Evolutionary conservation across 35 echinoderm and acorn worm species (phyloP).

Genomic region (Nesometra sesokonis): DNA sequence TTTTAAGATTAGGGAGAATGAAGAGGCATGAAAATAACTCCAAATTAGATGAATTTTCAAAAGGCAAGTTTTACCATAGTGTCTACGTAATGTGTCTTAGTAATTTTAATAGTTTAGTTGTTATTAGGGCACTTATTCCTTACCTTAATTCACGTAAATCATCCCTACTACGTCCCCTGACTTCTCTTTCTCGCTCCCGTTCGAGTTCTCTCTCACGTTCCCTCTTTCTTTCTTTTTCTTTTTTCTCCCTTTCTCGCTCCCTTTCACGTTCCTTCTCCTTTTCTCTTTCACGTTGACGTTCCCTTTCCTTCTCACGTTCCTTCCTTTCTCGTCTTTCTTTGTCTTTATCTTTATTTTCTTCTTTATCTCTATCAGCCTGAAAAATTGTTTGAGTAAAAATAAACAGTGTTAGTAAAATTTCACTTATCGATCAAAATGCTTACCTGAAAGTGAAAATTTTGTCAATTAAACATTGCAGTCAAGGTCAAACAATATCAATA

Average conservation of each 20-base stretch:
- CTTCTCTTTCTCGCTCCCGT: slow-evolving; percentile 24
- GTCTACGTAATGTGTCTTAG: too few species aligned
- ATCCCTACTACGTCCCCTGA: neutral
- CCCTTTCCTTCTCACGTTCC: slow-evolving; percentile 46
- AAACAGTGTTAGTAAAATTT: neutral
- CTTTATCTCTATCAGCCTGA: slow-evolving; percentile 4
- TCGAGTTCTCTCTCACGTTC: slow-evolving; percentile 24
- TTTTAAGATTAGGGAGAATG: too few species aligned
- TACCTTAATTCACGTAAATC: neutral
- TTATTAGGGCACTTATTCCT: too few species aligned
- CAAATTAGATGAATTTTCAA: too few species aligned
- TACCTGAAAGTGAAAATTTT: too few species aligned
- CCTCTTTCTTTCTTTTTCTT: slow-evolving; percentile 17
- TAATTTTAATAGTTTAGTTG: too few species aligned
- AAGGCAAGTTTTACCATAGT: too few species aligned
- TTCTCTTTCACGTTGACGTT: slow-evolving; percentile 20
- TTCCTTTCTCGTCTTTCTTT: slow-evolving; percentile 33
- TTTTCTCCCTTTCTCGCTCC: slow-evolving; percentile 21
- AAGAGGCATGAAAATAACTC: too few species aligned
- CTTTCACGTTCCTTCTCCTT: slow-evolving; percentile 38
- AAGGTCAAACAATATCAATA: too few species aligned
- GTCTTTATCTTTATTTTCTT: slow-evolving; percentile 19
- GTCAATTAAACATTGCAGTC: too few species aligned
- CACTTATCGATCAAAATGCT: neutral
- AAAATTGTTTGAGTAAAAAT: neutral